A percentile compares a stretch with the other conserved stretches of the same genome.
Conservation (phyloP, 2,113 vertebrate species). For the Bos taurus region ARS-UCD2.0 NC_037339.1:4408501-4409000, state of each 20-base stretch:
- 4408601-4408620: background rate
- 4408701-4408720: background rate
- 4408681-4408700: background rate
- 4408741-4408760: constrained; percentile 39
- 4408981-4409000: constrained; percentile 70
- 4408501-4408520: background rate
- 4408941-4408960: constrained; percentile 68
- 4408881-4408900: background rate
- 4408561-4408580: background rate
- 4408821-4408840: background rate
- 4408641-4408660: background rate
- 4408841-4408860: background rate
- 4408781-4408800: constrained; percentile 32
- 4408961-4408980: constrained; percentile 54
- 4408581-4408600: background rate
- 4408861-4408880: background rate
- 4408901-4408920: background rate
- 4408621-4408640: background rate
- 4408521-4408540: background rate
- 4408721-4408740: background rate
- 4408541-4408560: background rate
- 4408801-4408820: background rate
- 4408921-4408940: constrained; percentile 27
- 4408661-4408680: background rate
- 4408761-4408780: background rate